Conservation (phyloP, 2,797 vertebrate species). For the Gymnothorax javanicus region DNA sequence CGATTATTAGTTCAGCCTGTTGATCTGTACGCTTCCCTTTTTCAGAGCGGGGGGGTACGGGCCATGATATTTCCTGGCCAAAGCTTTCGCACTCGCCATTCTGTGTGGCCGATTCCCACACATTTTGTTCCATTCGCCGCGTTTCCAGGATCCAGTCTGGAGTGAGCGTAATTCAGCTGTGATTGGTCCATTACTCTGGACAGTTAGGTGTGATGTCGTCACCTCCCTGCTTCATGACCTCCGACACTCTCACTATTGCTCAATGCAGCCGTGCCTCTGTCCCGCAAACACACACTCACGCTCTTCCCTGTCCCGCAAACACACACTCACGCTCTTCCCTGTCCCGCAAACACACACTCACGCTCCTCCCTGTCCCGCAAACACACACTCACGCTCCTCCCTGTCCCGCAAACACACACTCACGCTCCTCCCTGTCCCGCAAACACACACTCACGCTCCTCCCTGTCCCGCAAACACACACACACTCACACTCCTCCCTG, state of each 20-base stretch:
- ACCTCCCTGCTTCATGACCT: background rate
- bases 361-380: too few species aligned
- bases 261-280: too few species aligned
- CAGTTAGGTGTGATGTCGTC: background rate
- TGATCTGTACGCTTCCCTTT: background rate
- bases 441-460: too few species aligned
- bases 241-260: background rate
- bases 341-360: background rate
- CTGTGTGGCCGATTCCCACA: background rate
- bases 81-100: background rate
- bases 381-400: too few species aligned
- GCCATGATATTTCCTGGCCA: background rate
- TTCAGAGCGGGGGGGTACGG: background rate
- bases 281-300: background rate
- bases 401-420: too few species aligned
- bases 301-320: background rate
- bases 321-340: background rate
- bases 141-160: background rate
- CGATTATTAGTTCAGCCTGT: background rate
- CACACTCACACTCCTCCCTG: background rate
- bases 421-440: too few species aligned
- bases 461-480: too few species aligned
- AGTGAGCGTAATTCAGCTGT: background rate
- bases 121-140: background rate
- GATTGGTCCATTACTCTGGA: background rate